phyloP scores from a whole-genome alignment of 2,888 invertebrate genomes.

The Lasius fuliginosus region DNA sequence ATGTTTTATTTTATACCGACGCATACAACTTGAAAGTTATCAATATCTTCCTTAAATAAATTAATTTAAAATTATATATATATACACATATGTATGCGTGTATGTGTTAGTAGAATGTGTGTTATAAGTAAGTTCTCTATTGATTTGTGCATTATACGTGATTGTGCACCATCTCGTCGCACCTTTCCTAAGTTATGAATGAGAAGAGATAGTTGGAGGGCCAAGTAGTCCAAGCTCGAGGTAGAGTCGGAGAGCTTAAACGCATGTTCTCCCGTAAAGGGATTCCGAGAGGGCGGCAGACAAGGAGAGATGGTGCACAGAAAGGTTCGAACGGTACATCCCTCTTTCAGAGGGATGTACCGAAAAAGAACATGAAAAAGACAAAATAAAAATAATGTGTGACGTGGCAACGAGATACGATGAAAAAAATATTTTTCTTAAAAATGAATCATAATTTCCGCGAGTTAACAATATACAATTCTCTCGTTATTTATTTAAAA shows the following conservation, averaged over 20 bases:
- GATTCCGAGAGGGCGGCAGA: constrained; percentile 72
- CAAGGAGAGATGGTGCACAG: constrained; percentile 61
- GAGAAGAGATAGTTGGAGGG: constrained; percentile 58
- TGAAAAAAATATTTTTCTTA: constrained; percentile 39
- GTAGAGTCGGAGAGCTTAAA: constrained; percentile 71
- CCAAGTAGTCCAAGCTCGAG: constrained; percentile 36
- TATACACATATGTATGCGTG: neutral
- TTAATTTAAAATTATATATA: neutral
- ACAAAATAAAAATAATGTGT: constrained; percentile 10
- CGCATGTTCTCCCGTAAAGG: constrained; percentile 70
- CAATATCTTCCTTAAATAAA: neutral
- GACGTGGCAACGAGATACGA: constrained; percentile 55
- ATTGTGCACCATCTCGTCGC: constrained; percentile 63
- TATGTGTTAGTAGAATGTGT: neutral
- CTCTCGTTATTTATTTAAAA: neutral
- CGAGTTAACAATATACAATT: neutral
- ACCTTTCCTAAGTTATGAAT: constrained; percentile 70
- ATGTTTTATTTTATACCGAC: neutral
- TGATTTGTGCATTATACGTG: constrained; percentile 65
- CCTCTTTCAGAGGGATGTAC: constrained; percentile 52
- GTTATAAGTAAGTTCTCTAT: neutral
- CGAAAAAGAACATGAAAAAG: constrained; percentile 47
- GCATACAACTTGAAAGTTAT: neutral
- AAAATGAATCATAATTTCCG: neutral
- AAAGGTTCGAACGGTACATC: neutral